These are phyloP conservation scores for Sigmodon hispidus DNA, from an alignment of 2,113 vertebrate genomes.

Conservation along the genomic window DNA sequence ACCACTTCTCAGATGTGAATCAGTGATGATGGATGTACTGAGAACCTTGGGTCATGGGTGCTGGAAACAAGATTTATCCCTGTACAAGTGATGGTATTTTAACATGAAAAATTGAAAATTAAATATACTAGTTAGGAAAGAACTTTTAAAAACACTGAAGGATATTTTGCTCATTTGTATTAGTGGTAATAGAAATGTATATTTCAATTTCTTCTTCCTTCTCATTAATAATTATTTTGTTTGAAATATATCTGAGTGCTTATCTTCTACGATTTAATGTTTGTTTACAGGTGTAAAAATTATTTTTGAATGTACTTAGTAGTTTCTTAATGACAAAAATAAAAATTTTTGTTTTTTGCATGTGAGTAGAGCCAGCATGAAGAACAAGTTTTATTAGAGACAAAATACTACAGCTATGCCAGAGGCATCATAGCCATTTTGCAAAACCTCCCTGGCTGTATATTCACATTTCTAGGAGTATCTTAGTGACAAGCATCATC, in stretches of 20 bases:
- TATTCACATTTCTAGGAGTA: not conserved
- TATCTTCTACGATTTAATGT: not conserved
- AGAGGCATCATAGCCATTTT: too few species aligned
- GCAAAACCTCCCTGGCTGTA: not conserved
- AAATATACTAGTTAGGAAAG: not conserved
- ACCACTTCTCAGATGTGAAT: not conserved
- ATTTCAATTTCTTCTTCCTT: not conserved
- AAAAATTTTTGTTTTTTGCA: slow-evolving; percentile 15
- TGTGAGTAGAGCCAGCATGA: not conserved
- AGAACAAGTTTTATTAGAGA: not conserved
- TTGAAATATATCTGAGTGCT: not conserved
- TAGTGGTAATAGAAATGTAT: not conserved
- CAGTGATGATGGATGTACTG: not conserved
- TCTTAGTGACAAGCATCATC: not conserved
- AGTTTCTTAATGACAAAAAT: not conserved
- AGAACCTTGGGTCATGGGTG: not conserved
- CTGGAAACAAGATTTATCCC: not conserved
- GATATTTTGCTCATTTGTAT: not conserved
- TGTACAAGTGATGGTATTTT: not conserved
- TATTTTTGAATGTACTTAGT: not conserved
- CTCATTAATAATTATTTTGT: slow-evolving; percentile 32
- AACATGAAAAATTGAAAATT: slow-evolving; percentile 35
- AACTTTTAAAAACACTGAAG: not conserved
- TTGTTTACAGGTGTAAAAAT: not conserved
- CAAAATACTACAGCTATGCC: not conserved